Evolutionary conservation across 2,888 invertebrate species (phyloP).

Genomic region (Harpagoxenus sublaevis): DNA sequence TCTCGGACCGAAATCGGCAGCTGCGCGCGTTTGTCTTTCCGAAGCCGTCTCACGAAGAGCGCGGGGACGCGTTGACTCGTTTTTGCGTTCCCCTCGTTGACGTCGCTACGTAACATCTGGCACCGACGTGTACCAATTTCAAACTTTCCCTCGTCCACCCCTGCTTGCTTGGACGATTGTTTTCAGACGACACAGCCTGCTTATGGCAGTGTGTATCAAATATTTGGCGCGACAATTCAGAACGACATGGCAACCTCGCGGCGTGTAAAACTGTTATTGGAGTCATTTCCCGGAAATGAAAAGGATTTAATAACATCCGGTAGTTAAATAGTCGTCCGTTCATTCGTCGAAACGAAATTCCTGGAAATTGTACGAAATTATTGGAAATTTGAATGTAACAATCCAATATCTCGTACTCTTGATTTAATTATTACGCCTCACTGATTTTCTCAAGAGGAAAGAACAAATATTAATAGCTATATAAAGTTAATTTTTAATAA

Average conservation of each 20-base stretch:
- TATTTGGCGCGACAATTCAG: conserved; percentile 3
- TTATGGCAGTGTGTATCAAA: conserved; percentile 28
- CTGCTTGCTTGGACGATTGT: conserved; percentile 30
- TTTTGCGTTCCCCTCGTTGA: conserved; percentile 62
- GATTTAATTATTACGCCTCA: conserved; percentile 25
- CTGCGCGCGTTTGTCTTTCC: conserved; percentile 66
- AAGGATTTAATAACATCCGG: conserved; percentile 16
- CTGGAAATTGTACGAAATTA: conserved; percentile 43
- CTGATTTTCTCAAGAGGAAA: not conserved
- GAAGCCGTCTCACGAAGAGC: conserved; percentile 56
- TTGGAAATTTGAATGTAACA: conserved; percentile 2
- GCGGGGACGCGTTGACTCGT: conserved; percentile 61
- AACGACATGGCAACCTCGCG: not conserved
- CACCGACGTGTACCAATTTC: conserved; percentile 73
- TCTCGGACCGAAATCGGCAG: conserved; percentile 67
- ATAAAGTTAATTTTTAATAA: not conserved
- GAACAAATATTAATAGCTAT: conserved; percentile 8
- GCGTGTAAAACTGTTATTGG: not conserved
- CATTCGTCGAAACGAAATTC: not conserved
- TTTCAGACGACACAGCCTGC: conserved; percentile 19
- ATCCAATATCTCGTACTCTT: conserved; percentile 21
- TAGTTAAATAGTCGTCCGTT: not conserved
- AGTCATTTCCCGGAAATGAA: not conserved
- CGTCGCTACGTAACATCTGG: conserved; percentile 71
- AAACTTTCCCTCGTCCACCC: conserved; percentile 66